Conservation (phyloP, 2,113 vertebrate genomes). For the Anseranas semipalmata region DNA sequence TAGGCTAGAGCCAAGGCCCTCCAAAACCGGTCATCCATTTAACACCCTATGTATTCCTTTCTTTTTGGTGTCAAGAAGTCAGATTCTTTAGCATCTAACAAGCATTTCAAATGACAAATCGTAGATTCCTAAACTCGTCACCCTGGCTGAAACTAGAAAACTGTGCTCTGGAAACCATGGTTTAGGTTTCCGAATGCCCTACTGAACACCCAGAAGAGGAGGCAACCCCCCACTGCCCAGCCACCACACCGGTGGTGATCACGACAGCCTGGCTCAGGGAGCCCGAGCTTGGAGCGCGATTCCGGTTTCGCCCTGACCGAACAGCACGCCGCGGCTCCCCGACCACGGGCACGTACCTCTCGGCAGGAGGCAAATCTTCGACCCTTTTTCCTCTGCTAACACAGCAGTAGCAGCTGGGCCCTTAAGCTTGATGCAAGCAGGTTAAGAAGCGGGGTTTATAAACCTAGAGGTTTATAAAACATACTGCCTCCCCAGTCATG, state of each 20-base stretch:
- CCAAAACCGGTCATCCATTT: background rate
- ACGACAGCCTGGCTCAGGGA: background rate
- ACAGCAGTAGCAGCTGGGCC: background rate
- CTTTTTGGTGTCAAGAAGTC: background rate
- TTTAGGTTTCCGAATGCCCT: background rate
- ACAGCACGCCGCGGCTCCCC: background rate
- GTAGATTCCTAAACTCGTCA: background rate
- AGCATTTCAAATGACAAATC: background rate
- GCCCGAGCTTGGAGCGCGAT: rapidly evolving
- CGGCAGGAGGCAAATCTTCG: background rate
- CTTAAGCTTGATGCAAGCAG: rapidly evolving
- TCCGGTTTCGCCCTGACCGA: background rate
- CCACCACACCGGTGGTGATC: background rate
- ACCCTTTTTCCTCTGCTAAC: background rate
- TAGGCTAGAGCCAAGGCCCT: background rate
- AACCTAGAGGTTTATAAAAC: no score
- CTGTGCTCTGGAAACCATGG: background rate
- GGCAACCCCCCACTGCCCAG: background rate
- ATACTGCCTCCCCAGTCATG: background rate
- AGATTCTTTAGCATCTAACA: background rate
- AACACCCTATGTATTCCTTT: background rate
- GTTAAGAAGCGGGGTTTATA: no score
- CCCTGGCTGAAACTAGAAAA: background rate
- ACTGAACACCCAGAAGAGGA: background rate
- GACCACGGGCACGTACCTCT: background rate